These are phyloP conservation scores for Leptinotarsa defecta DNA, from an alignment of 1,140 invertebrate species.

Conservation along the genomic window DNA sequence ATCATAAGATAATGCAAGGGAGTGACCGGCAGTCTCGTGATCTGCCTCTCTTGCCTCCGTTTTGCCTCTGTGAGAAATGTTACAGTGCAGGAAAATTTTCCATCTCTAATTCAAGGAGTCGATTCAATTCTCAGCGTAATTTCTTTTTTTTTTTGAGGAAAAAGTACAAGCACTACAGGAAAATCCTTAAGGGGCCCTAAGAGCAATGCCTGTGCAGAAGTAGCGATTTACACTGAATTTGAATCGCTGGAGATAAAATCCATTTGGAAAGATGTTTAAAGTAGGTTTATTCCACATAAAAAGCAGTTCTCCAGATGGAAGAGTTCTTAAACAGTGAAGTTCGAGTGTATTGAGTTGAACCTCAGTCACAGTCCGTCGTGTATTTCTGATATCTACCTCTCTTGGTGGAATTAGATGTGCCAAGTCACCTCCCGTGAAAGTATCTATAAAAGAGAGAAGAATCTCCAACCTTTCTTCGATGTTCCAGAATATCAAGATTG, in stretches of 20 bases:
- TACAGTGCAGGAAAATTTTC: slow-evolving; percentile 1
- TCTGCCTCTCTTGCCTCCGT: slow-evolving; percentile 31
- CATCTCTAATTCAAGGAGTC: background rate
- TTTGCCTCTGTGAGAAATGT: background rate
- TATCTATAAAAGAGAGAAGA: no score
- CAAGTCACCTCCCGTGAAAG: no score
- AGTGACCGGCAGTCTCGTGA: slow-evolving; percentile 44
- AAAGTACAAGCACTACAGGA: background rate
- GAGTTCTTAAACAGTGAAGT: no score
- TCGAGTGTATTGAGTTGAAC: no score
- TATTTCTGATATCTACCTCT: no score
- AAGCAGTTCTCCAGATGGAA: no score
- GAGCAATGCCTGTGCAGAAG: background rate
- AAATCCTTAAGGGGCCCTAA: background rate
- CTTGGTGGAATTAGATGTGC: no score
- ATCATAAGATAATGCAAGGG: slow-evolving; percentile 55
- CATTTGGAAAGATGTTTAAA: background rate
- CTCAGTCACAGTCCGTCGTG: no score
- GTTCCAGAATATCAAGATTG: no score
- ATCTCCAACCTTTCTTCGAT: no score
- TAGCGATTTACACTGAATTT: background rate
- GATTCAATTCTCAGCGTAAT: background rate
- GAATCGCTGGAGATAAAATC: background rate
- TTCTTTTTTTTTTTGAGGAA: background rate
- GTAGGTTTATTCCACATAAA: no score